Percentiles rank a stretch among this genome's conserved stretches.
These are phyloP conservation scores for Drosophila parthenogenetica DNA, from an alignment of 2,888 invertebrate genomes.

Conservation along the genomic window DNA sequence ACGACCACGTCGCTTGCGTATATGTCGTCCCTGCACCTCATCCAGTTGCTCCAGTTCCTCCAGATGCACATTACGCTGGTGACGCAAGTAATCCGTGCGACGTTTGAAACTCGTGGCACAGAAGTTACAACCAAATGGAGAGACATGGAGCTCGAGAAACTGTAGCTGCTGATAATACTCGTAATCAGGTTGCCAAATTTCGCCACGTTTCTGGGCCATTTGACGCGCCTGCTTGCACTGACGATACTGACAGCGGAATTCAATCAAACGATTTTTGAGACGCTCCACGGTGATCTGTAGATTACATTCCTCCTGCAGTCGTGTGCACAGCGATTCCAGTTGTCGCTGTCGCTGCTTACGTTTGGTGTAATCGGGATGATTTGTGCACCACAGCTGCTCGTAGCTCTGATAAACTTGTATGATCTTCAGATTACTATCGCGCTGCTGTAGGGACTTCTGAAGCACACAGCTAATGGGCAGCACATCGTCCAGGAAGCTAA, in stretches of 20 bases:
- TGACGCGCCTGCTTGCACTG: constrained; percentile 71
- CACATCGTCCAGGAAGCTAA: constrained; percentile 75
- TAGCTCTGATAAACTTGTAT: constrained; percentile 72
- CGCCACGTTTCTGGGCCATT: constrained; percentile 50
- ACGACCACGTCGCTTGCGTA: constrained; percentile 9
- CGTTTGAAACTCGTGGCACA: constrained; percentile 71
- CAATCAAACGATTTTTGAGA: constrained; percentile 74
- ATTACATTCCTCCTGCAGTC: constrained; percentile 71
- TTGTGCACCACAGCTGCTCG: constrained; percentile 79
- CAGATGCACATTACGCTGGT: constrained; percentile 67
- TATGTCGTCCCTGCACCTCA: constrained; percentile 10
- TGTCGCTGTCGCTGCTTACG: constrained; percentile 70
- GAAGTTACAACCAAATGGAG: constrained; percentile 71
- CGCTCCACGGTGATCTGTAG: constrained; percentile 73
- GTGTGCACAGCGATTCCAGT: constrained; percentile 70
- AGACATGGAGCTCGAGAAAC: constrained; percentile 78
- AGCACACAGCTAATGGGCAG: constrained; percentile 62
- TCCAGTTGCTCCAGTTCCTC: constrained; percentile 32
- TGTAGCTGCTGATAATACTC: constrained; percentile 71
- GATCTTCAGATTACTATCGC: constrained; percentile 73
- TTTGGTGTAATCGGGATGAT: constrained; percentile 75
- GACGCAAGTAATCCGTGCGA: constrained; percentile 68
- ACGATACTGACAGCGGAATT: constrained; percentile 76
- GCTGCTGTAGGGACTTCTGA: constrained; percentile 67
- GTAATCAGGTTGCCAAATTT: constrained; percentile 63